Base-by-base conservation (phyloP, 2,113 vertebrate species). In the Sterna hirundo region DNA sequence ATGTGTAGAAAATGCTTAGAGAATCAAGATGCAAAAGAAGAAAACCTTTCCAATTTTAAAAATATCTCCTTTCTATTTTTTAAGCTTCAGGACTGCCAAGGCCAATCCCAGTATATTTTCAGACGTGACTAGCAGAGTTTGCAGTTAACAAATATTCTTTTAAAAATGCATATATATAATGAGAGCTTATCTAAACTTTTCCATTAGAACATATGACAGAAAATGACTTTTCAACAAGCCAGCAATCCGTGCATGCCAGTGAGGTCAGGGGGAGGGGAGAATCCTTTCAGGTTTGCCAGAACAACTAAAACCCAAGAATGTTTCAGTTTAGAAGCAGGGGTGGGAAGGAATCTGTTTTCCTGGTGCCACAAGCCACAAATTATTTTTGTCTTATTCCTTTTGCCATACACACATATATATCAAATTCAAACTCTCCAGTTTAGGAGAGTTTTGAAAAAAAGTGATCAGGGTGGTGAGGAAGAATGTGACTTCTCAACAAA, bases 201-300 rank as follows among this genome's bases (percentile, higher is more conserved):
- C 93, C 97, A 90, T 93, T 94, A 90, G 62, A 95, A 95, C 75
- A 84, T 77, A 85, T 66, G 91, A 93, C 58, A 94, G 93, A 96
- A 96, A 96, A 97, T 94, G 52, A 94, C 94, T 97, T 97, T 96
- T 91, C 95, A 97, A 93, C 95, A 95, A 96, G 92, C 58, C 62
- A 95, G 87, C 75, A 93, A 91, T 65, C 58, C 5, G 0, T 70
- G 85, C 87, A 92, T 85, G 78, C 82, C 83, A 94, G 66, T 76
- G 90, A 96, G 87, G 87, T 96, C 92, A 96, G 90, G 83, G 76
- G 88, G 94, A 95, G 83, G 92, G 76, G 42, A 92, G n/a, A 95
- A 94, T 83, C 86, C 75, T 91, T 94, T 94, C 93, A 93, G 38
- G 47, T 95, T 90, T 96, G 94, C 87, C 94, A 95, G 78, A 95